Conservation (phyloP, 2,888 invertebrate species). For the Strigamia transsilvanica region DNA sequence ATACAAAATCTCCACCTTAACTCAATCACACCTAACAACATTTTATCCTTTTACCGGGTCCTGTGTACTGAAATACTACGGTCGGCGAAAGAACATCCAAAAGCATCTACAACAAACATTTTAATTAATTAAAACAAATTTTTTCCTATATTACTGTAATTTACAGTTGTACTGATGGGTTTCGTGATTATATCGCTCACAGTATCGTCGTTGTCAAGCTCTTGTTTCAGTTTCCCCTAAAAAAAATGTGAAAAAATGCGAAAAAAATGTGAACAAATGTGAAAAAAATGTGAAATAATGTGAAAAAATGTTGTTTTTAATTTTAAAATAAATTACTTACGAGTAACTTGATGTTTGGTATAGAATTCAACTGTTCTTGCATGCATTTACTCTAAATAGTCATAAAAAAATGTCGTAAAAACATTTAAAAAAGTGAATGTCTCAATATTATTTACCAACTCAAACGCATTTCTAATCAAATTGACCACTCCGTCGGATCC, state of each 20-base stretch:
- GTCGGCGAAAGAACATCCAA: slow-evolving; percentile 83
- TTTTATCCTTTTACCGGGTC: neutral
- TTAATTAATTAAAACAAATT: too few relatives aligned
- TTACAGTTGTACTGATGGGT: slow-evolving; percentile 71
- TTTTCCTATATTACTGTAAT: too few relatives aligned
- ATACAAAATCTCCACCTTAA: neutral
- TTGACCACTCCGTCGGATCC: slow-evolving; percentile 74
- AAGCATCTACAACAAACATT: slow-evolving; percentile 67
- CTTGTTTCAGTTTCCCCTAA: slow-evolving; percentile 56
- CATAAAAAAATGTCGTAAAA: too few relatives aligned
- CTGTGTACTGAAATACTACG: slow-evolving; percentile 85
- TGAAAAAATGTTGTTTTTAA: slow-evolving; percentile 3
- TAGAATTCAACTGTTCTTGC: slow-evolving; percentile 59
- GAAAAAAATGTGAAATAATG: neutral
- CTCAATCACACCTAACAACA: neutral
- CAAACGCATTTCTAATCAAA: slow-evolving; percentile 78
- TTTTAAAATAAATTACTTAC: slow-evolving; percentile 59
- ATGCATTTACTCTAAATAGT: slow-evolving; percentile 52
- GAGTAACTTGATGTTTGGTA: slow-evolving; percentile 61
- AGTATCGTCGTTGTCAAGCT: slow-evolving; percentile 60
- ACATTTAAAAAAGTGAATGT: too few relatives aligned
- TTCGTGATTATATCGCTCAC: slow-evolving; percentile 57
- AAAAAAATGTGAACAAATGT: too few relatives aligned
- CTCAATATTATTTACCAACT: slow-evolving; percentile 65
- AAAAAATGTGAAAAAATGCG: too few relatives aligned